phyloP scores from a whole-genome alignment of 2,797 vertebrate genomes.

The Epinephelus awoara region DNA sequence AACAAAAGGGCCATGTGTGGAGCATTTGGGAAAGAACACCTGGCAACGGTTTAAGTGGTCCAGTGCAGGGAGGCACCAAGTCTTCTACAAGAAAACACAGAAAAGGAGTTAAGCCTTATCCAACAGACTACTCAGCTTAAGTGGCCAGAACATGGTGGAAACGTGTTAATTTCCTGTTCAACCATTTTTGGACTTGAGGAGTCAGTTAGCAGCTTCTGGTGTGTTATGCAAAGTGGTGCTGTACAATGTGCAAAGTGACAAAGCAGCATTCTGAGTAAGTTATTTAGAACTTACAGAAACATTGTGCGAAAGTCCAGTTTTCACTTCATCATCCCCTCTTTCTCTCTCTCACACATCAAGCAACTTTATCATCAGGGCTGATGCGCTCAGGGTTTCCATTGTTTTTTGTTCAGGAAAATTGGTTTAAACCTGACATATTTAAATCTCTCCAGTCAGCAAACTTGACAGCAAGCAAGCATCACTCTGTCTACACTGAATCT shows the following conservation, averaged over 20 bases:
- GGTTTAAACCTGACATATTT: too few species aligned
- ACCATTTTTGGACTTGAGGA: conserved; percentile 1
- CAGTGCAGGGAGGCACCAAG: neutral
- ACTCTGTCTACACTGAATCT: too few species aligned
- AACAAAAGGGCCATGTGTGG: neutral
- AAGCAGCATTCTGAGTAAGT: too few species aligned
- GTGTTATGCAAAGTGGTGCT: neutral
- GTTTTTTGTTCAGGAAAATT: too few species aligned
- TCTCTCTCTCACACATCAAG: too few species aligned
- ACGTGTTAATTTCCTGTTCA: neutral
- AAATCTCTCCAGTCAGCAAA: too few species aligned
- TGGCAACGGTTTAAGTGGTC: neutral
- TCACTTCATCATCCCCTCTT: too few species aligned
- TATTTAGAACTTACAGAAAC: too few species aligned
- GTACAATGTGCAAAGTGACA: neutral
- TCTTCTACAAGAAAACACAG: conserved; percentile 3
- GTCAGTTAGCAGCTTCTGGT: neutral
- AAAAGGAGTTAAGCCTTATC: neutral
- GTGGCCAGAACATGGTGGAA: neutral
- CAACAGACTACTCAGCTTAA: conserved; percentile 1
- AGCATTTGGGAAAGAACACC: neutral
- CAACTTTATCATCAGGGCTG: too few species aligned
- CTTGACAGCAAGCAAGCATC: too few species aligned
- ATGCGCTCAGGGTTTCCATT: too few species aligned
- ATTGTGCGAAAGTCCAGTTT: too few species aligned